Base-by-base conservation (phyloP, 2,888 invertebrate species). In the Ochropacha duplaris region DNA sequence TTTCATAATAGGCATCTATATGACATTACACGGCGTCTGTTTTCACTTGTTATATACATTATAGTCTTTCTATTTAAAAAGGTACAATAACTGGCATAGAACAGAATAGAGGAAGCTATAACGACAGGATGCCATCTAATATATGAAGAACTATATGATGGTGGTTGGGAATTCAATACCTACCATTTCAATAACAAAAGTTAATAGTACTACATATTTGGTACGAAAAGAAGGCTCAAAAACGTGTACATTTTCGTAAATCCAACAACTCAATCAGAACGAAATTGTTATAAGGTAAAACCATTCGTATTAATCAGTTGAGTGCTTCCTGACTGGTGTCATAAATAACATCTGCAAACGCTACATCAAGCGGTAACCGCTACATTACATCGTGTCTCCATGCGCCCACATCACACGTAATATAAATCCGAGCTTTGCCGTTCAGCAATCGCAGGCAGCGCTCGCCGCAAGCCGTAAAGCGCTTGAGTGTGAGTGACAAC, bases 361-460 rank as follows among this genome's bases (percentile, higher is more conserved):
- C 56, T 56, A 22, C 26, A 36, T 36, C 52, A 26, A 56, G 44
- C 31, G 19, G n/a, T 56, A 56, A 56, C 51, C 39, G 56, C 56
- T 52, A 56, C 52, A 56, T 56, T 51, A 50, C 49, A 50, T 36
- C 24, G 39, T 44, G 54, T 54, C 44, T 36, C 24, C 22, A 12
- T 34, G 24, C 24, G 34, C 44, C 50, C 16, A 60, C 52, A 49
- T 56, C 52, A 56, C 51, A 57, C 57, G 54, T 60, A 60, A 70
- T 65, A 64, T 61, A 62, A 73, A 74, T 74, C 58, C 58, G 36
- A 26, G 56, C 62, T 62, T 57, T 60, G 62, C 65, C 66, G 62
- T 64, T 69, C 65, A 59, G 56, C 64, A 55, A 50, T 58, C 54
- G 60, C 50, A 44, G 44, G 44, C 44, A 44, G 44, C 19, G 44